phyloP scores from a whole-genome alignment of 2,797 vertebrate species.

The Clarias platycephalus region DNA sequence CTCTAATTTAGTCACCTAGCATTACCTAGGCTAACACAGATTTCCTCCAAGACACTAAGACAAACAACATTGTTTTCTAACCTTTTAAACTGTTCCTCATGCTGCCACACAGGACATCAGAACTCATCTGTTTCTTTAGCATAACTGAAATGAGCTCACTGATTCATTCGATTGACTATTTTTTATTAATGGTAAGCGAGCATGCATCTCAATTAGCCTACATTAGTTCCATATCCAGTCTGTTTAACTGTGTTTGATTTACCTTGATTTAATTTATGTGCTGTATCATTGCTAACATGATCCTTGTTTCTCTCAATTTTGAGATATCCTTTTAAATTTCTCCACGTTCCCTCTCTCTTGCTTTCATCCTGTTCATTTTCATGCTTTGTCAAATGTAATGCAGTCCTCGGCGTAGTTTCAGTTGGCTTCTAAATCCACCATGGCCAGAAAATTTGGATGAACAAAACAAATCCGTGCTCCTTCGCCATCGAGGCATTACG shows the following conservation, averaged over 20 bases:
- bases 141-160: not conserved
- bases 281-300: not conserved
- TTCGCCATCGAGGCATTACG: not conserved
- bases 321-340: not conserved
- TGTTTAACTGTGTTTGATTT: not conserved
- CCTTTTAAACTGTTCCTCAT: not conserved
- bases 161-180: not conserved
- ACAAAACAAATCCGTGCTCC: not conserved
- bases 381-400: not conserved
- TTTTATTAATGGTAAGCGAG: not conserved
- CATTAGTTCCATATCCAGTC: not conserved
- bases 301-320: not conserved
- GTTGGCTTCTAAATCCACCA: not conserved
- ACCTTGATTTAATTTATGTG: not conserved
- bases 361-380: not conserved
- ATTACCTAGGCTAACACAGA: too few species aligned
- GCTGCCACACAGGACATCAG: not conserved
- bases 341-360: not conserved
- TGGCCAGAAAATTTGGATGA: constrained; percentile 4
- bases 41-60: not conserved
- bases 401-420: not conserved
- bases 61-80: not conserved
- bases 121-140: not conserved
- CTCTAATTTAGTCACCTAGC: too few species aligned
- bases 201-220: not conserved